Evolutionary conservation across 2,797 vertebrate species (phyloP).

Genomic region (Molossus molossus): DNA sequence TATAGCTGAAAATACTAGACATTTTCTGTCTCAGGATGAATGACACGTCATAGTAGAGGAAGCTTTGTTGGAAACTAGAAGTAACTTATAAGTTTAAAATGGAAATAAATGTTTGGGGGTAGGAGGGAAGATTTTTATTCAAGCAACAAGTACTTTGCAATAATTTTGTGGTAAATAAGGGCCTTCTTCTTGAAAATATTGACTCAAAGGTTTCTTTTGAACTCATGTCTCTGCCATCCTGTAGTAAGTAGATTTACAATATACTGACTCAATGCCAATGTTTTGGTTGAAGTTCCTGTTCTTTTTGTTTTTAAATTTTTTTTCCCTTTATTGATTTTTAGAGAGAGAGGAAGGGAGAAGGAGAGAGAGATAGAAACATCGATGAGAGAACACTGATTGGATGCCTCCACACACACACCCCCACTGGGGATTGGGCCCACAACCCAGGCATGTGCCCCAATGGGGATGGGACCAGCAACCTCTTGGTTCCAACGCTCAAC

Average conservation of each 20-base stretch:
- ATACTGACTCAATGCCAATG: background rate
- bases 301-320: background rate
- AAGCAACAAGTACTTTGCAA: slow-evolving; percentile 1
- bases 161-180: background rate
- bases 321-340: too few relatives aligned
- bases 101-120: background rate
- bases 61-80: slow-evolving; percentile 27
- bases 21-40: background rate
- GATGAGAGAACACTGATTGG: too few relatives aligned
- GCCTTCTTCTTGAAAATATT: slow-evolving; percentile 14
- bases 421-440: too few relatives aligned
- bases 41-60: background rate
- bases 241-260: background rate
- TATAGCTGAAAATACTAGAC: background rate
- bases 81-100: background rate
- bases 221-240: background rate
- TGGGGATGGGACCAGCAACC: too few relatives aligned
- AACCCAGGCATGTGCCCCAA: too few relatives aligned
- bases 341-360: too few relatives aligned
- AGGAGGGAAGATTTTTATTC: background rate
- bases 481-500: too few relatives aligned
- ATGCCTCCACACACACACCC: too few relatives aligned
- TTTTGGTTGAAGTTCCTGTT: background rate
- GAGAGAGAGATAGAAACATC: too few relatives aligned
- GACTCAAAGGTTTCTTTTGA: background rate